phyloP scores from a whole-genome alignment of 2,888 invertebrate species.

The Hirtodrosophila histrioides region DNA sequence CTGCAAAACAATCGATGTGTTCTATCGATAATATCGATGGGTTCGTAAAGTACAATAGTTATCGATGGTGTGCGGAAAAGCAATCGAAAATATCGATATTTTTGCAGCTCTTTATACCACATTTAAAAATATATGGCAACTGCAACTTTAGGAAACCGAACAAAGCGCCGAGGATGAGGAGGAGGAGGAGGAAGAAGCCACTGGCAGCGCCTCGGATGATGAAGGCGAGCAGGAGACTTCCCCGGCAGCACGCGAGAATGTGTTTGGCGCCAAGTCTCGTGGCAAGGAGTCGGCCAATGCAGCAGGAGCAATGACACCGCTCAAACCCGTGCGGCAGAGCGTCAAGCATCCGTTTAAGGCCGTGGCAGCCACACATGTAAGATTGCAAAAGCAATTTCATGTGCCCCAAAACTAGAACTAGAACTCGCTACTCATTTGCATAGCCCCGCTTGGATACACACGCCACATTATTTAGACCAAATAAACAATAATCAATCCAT shows the following conservation, averaged over 20 bases:
- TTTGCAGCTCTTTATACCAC: too few species aligned
- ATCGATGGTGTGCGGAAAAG: too few species aligned
- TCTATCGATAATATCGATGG: too few species aligned
- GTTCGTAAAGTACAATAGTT: too few species aligned
- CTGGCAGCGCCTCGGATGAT: constrained; percentile 68
- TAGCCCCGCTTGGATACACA: constrained; percentile 26
- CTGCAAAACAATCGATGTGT: too few species aligned
- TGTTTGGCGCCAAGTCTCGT: constrained; percentile 62
- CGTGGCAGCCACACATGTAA: constrained; percentile 79
- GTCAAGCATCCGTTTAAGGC: constrained; percentile 80
- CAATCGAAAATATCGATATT: too few species aligned
- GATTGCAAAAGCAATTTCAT: constrained; percentile 81
- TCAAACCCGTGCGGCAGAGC: constrained; percentile 57
- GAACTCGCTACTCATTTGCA: constrained; percentile 41
- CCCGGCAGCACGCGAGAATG: constrained; percentile 52
- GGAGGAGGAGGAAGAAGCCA: constrained; percentile 70
- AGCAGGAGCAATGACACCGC: constrained; percentile 6
- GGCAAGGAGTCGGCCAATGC: constrained; percentile 46
- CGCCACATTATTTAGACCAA: constrained; percentile 57
- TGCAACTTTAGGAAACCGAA: constrained; percentile 55
- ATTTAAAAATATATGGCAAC: too few species aligned
- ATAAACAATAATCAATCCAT: constrained; percentile 62
- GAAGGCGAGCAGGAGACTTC: constrained; percentile 45
- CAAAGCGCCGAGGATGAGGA: constrained; percentile 68
- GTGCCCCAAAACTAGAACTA: constrained; percentile 73